Base-by-base conservation (phyloP, 2,113 vertebrate species). In the Indri indri region DNA sequence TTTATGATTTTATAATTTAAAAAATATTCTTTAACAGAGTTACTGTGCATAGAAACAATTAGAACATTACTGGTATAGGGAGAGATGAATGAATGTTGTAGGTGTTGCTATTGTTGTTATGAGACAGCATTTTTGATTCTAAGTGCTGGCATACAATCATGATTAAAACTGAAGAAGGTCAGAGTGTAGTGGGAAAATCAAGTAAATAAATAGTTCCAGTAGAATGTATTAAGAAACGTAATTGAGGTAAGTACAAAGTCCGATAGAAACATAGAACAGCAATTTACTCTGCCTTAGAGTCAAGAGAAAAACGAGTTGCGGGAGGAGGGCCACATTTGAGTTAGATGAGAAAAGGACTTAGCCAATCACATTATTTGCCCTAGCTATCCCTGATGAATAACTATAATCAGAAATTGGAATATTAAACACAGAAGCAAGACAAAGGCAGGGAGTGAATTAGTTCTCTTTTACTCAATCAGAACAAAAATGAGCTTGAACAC, bases 391-490 rank as follows among this genome's bases (percentile, higher is more conserved):
- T 68, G 68, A 80, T 94, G 42, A 95, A 91, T 82, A 94, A 81
- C 77, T 93, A 23, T 91, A 93, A 97, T 94, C 82, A 97, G 89
- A 83, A 86, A 96, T 32, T 94, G 82, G 65, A 83, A 95, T 76
- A 94, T 89, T 91, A 88, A 91, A 88, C 59, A 83, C 17, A 94
- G 80, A 91, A 73, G 74, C 61, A 89, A 50, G 42, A 86, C 47
- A 86, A 86, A 94, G 34, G 63, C 66, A 91, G 61, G n/a, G 71
- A 96, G 42, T 83, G 68, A 96, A 95, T 86, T 86, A 93, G 42
- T 17, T 59, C 34, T 94, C 66, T 91, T 96, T 91, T 87, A 83
- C 82, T 97, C 83, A 96, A 89, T 96, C 95, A 94, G 93, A 94
- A 89, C 23, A 20, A 83, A 97, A 96, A 91, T 84, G 63, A 95